These are phyloP conservation scores for Hoplostethus atlanticus DNA, from an alignment of 2,797 vertebrate species.

Conservation along the genomic window DNA sequence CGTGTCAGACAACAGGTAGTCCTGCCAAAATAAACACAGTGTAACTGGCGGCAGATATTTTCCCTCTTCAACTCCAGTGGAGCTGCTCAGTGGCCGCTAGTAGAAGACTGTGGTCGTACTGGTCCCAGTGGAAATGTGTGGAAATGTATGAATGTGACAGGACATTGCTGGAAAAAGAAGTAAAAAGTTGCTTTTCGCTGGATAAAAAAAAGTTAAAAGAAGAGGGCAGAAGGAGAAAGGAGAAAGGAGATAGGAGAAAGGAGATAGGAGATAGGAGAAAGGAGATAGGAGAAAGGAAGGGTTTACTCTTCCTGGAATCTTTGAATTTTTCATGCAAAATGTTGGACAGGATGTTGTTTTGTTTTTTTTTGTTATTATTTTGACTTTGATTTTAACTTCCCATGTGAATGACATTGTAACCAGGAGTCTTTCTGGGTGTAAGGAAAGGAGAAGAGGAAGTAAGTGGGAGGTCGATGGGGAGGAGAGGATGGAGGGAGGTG, in stretches of 20 bases:
- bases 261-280: neutral
- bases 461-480: slow-evolving; percentile 40
- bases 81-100: too few relatives aligned
- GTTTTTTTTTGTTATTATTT: slow-evolving; percentile 10
- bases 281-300: too few relatives aligned
- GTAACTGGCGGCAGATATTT: too few relatives aligned
- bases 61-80: too few relatives aligned
- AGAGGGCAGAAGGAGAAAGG: neutral
- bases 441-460: slow-evolving; percentile 26
- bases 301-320: slow-evolving; percentile 29
- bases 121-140: neutral
- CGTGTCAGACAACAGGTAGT: too few relatives aligned
- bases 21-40: too few relatives aligned
- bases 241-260: too few relatives aligned
- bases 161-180: slow-evolving; percentile 6
- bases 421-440: slow-evolving; percentile 6
- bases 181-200: neutral
- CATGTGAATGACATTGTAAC: slow-evolving; percentile 10
- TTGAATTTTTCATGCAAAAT: neutral
- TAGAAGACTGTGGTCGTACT: too few relatives aligned
- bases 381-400: neutral
- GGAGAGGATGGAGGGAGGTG: slow-evolving; percentile 23
- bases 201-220: neutral
- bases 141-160: neutral
- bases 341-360: slow-evolving; percentile 17